A percentile compares a stretch with the other conserved stretches of the same genome.
phyloP scores from a whole-genome alignment of 2,888 invertebrate species.

The Synanthedon myopaeformis region DNA sequence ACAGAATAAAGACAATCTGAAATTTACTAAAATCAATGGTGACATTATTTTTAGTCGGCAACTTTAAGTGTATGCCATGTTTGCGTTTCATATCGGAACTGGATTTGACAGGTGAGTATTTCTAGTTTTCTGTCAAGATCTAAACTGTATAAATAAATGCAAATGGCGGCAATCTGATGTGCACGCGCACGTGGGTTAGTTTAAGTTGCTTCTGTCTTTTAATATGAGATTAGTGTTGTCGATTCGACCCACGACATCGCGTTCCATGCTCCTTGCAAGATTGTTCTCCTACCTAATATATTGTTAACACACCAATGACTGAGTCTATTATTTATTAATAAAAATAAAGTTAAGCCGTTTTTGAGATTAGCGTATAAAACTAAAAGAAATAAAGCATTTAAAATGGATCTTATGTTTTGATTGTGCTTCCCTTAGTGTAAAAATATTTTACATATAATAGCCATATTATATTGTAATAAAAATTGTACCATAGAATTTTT shows the following conservation, averaged over 20 bases:
- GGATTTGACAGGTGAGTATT: constrained; percentile 15
- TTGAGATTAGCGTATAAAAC: no score
- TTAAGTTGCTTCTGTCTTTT: constrained; percentile 44
- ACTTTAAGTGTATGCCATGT: no score
- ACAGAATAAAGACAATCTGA: no score
- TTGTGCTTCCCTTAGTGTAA: no score
- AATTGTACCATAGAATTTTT: no score
- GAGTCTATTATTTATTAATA: background rate
- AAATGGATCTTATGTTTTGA: no score
- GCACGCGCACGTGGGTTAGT: constrained; percentile 47
- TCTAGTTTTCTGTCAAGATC: constrained; percentile 19
- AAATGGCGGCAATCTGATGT: constrained; percentile 53
- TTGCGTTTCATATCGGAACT: background rate
- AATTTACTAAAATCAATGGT: no score
- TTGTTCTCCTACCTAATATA: constrained; percentile 20
- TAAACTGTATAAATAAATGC: constrained; percentile 59
- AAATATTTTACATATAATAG: no score
- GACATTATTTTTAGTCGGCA: no score
- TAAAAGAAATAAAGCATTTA: no score
- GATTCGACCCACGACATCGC: constrained; percentile 56
- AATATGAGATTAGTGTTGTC: constrained; percentile 48
- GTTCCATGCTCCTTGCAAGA: constrained; percentile 25
- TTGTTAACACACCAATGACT: constrained; percentile 6
- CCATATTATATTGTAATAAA: no score
- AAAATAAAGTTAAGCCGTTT: no score